A percentile compares a stretch with the other conserved stretches of the same genome.
phyloP scores from a whole-genome alignment of 2,113 vertebrate species.

The Myrmecobius fasciatus region DNA sequence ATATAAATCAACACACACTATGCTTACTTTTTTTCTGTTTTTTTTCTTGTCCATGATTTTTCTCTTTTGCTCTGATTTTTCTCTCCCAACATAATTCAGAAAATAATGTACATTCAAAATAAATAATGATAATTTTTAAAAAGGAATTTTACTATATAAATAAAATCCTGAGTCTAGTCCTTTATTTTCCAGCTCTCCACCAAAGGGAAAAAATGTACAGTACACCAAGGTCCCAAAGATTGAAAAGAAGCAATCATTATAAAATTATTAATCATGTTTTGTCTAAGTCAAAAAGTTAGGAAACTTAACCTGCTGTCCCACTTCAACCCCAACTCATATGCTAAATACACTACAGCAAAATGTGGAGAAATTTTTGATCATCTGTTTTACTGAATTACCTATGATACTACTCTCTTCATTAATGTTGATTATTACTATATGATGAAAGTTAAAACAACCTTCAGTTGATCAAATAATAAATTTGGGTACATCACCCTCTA shows the following conservation, averaged over 20 bases:
- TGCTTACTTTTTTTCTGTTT: too few species aligned
- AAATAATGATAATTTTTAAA: too few species aligned
- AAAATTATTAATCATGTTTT: constrained; percentile 46
- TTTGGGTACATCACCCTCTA: background rate
- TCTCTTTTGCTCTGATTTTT: too few species aligned
- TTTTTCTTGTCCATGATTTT: too few species aligned
- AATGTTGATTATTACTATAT: constrained; percentile 44
- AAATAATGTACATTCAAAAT: too few species aligned
- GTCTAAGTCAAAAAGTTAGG: constrained; percentile 47
- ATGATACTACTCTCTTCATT: constrained; percentile 54
- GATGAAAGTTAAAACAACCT: constrained; percentile 35
- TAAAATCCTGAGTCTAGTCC: background rate
- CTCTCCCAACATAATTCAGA: too few species aligned
- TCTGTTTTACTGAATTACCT: constrained; percentile 51
- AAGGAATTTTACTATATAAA: background rate
- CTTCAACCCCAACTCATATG: constrained; percentile 42
- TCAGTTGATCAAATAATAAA: background rate
- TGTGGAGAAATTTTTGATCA: constrained; percentile 60
- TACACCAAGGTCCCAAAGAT: background rate
- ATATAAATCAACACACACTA: too few species aligned
- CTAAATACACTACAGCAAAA: constrained; percentile 44
- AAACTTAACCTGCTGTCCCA: constrained; percentile 66
- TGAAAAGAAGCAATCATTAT: constrained; percentile 55
- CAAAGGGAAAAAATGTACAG: background rate
- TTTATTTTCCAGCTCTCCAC: background rate